Conservation (phyloP, 2,113 vertebrate species). For the Puntigrus tetrazona region DNA sequence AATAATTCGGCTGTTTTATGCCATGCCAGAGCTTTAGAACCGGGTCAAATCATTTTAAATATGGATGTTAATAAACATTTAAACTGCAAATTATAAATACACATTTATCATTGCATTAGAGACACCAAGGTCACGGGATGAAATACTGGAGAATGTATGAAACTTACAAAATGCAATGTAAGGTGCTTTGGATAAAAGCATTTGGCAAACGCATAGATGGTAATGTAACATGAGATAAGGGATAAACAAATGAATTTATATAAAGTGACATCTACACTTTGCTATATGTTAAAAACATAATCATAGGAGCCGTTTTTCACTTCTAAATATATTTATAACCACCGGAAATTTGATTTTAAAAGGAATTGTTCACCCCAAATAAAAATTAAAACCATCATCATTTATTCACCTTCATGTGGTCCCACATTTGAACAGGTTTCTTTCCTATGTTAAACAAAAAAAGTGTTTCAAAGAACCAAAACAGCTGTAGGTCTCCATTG, state of each 20-base stretch:
- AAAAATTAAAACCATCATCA: no score
- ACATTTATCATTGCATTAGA: no score
- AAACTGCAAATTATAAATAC: background rate
- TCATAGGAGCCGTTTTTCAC: background rate
- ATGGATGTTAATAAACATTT: background rate
- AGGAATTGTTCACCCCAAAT: no score
- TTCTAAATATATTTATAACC: background rate
- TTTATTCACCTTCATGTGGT: no score
- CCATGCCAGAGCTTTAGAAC: background rate
- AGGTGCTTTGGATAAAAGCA: background rate
- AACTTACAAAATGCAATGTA: background rate
- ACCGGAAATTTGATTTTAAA: background rate
- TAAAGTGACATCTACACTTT: background rate
- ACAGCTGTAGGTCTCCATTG: no score
- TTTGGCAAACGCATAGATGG: background rate
- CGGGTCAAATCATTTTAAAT: background rate
- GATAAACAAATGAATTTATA: background rate
- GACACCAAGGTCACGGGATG: no score
- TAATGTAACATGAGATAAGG: background rate
- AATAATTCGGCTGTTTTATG: background rate
- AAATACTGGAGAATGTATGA: no score
- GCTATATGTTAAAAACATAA: background rate
- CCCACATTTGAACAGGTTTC: no score
- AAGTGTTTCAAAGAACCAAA: no score
- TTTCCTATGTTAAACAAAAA: no score